These are phyloP conservation scores for Telmatochromis brichardi DNA, from an alignment of 2,113 vertebrate genomes.

Conservation along the genomic window DNA sequence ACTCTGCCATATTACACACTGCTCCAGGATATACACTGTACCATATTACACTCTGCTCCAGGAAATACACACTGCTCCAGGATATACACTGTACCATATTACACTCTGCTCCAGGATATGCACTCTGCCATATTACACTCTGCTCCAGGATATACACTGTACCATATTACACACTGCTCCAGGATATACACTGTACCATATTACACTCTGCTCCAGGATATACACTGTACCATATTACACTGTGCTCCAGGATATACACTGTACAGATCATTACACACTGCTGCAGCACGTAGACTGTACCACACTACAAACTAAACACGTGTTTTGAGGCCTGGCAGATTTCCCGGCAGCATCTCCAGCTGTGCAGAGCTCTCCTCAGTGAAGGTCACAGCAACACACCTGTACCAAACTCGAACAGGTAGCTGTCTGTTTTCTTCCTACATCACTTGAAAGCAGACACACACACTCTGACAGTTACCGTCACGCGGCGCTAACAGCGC, in stretches of 20 bases:
- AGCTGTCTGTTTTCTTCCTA: background rate
- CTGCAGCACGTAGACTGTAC: background rate
- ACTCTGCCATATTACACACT: rapidly evolving
- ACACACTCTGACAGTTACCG: background rate
- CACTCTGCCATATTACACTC: background rate
- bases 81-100: rapidly evolving
- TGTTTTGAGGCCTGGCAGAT: background rate
- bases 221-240: background rate
- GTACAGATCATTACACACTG: background rate
- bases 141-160: background rate
- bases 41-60: no score
- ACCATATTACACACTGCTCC: rapidly evolving
- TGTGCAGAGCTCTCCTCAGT: background rate
- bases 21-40: no score
- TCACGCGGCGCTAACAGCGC: background rate
- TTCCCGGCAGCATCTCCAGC: background rate
- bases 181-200: rapidly evolving
- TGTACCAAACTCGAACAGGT: background rate
- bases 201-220: rapidly evolving
- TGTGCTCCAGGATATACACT: background rate
- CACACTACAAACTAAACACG: background rate
- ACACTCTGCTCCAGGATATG: rapidly evolving
- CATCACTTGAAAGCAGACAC: background rate
- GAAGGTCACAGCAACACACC: background rate
- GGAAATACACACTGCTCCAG: rapidly evolving